phyloP scores from a whole-genome alignment of 2,797 vertebrate species.

The Crenuchus spilurus region DNA sequence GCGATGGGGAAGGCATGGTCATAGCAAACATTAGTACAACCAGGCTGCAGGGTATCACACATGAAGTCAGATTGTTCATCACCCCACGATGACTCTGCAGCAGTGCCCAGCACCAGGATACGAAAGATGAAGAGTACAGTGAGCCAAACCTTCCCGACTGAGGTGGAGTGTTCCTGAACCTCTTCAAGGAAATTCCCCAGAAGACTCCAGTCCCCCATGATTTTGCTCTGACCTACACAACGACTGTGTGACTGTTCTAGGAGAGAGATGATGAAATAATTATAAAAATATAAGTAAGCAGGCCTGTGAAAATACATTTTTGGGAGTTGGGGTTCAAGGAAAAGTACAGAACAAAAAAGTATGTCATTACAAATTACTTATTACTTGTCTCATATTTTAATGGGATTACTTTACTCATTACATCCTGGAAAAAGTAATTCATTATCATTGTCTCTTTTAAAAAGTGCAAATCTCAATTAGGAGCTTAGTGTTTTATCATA shows the following conservation, averaged over 20 bases:
- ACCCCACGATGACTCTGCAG: slow-evolving; percentile 96
- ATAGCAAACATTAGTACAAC: slow-evolving; percentile 95
- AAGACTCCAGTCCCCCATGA: slow-evolving; percentile 97
- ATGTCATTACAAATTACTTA: too few species aligned
- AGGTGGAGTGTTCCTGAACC: slow-evolving; percentile 97
- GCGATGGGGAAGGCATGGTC: slow-evolving; percentile 97
- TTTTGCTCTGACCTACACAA: slow-evolving; percentile 61
- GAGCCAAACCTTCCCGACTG: slow-evolving; percentile 96
- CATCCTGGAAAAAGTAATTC: too few species aligned
- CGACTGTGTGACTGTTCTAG: slow-evolving; percentile 29
- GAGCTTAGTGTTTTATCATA: too few species aligned
- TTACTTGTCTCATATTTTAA: too few species aligned
- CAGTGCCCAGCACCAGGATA: slow-evolving; percentile 95
- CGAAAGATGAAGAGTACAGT: slow-evolving; percentile 97
- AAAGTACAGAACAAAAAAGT: too few species aligned
- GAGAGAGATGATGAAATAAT: background rate
- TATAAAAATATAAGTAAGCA: too few species aligned
- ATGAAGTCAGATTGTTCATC: slow-evolving; percentile 96
- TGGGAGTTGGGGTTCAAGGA: too few species aligned
- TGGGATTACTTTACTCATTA: too few species aligned
- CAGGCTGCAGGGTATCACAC: slow-evolving; percentile 92
- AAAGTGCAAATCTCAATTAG: too few species aligned
- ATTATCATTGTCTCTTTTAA: too few species aligned
- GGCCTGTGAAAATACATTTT: too few species aligned
- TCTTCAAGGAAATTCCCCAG: slow-evolving; percentile 96